phyloP scores from a whole-genome alignment of 2,797 vertebrate genomes.

The Chiropotes sagulatus region DNA sequence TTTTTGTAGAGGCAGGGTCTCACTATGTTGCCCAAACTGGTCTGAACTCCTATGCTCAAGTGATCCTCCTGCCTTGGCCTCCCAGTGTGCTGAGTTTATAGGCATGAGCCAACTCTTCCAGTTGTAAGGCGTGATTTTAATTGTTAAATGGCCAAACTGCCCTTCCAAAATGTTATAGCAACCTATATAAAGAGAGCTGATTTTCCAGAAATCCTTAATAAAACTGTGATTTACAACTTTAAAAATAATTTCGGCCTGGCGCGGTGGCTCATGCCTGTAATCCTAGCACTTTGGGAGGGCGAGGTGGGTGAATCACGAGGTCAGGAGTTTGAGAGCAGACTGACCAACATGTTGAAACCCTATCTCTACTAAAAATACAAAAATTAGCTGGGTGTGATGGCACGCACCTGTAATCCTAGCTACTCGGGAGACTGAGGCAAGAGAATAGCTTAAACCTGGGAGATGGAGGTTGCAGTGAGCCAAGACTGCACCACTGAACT shows the following conservation, averaged over 20 bases:
- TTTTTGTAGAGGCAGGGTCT: neutral
- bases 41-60: neutral
- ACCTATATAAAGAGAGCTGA: neutral
- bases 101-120: neutral
- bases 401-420: no score
- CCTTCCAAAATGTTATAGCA: neutral
- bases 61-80: neutral
- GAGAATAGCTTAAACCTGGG: no score
- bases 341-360: no score
- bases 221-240: neutral
- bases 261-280: no score
- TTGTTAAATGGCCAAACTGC: neutral
- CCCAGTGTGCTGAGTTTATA: neutral
- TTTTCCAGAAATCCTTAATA: neutral
- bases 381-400: no score
- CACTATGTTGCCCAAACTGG: neutral
- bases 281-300: no score
- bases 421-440: no score
- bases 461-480: no score
- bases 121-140: neutral
- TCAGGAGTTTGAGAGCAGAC: no score
- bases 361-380: no score
- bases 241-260: neutral
- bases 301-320: no score
- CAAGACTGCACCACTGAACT: no score